Evolutionary conservation across 2,888 invertebrate species (phyloP), one percentile per base, ranked within the genome.

Genomic region (Chorisops tibialis): DNA sequence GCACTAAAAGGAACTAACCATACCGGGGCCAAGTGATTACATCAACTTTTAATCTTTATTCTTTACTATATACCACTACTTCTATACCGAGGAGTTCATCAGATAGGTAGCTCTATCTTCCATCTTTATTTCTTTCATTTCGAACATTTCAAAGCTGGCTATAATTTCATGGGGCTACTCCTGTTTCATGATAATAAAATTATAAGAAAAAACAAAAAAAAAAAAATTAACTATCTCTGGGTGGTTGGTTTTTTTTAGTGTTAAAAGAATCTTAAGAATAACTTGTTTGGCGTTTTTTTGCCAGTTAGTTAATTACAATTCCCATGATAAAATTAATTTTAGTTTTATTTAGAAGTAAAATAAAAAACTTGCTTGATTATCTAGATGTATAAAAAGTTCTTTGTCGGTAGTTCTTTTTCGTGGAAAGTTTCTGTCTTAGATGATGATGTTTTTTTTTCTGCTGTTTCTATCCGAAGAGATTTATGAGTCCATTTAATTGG

Each of bases 301-400:
- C 16, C 16, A 56, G 16, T 16, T 24, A 30, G 30, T 45, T 56
- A 56, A 56, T 56, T 56, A 56, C 56, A 22, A 43, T 56, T 56
- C 56, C 45, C 56, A 56, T 18, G 45, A 37, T 45, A 56, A 54
- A 54, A 54, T 21, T 54, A 54, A 43, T 30, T 43, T 45, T 56
- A 56, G 14, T 30, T 30, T 56, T 56, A 30, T 45, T 56, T 43
- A n/a, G n/a, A 9, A 30, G 18, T 3, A 37, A 11, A 35, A 35
- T 11, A 50, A n/a, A 35, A 37, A 30, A 30, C 30, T 9, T 9
- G 30, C 30, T 9, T 9, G 30, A 30, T 30, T 30, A 30, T 30
- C 30, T 30, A 30, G 30, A 30, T 30, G 9, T 30, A n/a, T n/a
- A n/a, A n/a, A 48, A 22, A 22, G n/a, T 22, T 48, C 48, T 48